Base-by-base conservation (phyloP, 1,140 invertebrate genomes). In the Penaeus indicus region DNA sequence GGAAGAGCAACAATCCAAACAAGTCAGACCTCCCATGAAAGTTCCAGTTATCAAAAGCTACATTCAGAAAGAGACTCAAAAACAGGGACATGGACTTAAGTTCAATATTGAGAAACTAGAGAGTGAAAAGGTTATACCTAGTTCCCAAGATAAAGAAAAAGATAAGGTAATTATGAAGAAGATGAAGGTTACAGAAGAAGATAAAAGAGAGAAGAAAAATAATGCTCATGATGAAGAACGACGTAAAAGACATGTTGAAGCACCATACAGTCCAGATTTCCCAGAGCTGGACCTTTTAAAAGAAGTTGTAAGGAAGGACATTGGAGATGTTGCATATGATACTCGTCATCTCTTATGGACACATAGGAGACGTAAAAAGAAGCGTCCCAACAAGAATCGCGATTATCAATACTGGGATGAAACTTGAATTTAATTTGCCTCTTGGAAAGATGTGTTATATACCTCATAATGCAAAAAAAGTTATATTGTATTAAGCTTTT, bases 401-500 rank as follows among this genome's bases (percentile, higher is more conserved):
- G 84, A 85, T 27, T 47, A 85, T 75, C 54, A 85, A 5, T 85
- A 85, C 75, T 85, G 84, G 84, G 84, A 85, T 27, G 84, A 85
- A 77, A 85, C 84, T 25, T 85, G 47, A 69, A 42, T 27, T 54
- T 13, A 8, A 54, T 54, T 54, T 54, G 54, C 54, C 54, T 13
- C 54, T 54, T 54, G 54, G 54, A 16, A 54, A 54, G 54, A 54
- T 54, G 54, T 54, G 54, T 54, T 54, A 54, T 54, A 54, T 54
- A 54, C 54, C 54, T 54, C 54, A 16, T 54, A 13, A 0, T 13
- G 10, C 8, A 13, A 2, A 13, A 54, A 16, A 54, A 54, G 11
- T 13, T 2, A 54, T 13, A 54, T 11, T 54, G 54, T 54, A 54
- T 13, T 54, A 16, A 54, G 54, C 54, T 13, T 54, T 54, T 54